Evolutionary conservation across 2,113 vertebrate genomes (phyloP).

Genomic region (Coturnix japonica): DNA sequence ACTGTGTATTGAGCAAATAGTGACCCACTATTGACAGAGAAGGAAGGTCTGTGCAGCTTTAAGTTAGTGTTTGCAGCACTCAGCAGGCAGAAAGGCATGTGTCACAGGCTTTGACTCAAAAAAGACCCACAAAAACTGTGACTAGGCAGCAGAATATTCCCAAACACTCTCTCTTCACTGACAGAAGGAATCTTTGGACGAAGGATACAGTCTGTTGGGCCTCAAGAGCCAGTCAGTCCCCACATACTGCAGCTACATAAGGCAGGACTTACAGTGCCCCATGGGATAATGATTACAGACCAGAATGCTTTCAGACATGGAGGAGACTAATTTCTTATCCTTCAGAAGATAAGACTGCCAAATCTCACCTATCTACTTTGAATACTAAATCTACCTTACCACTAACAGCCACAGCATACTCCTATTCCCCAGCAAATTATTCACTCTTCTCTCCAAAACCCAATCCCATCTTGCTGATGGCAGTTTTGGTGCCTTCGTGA

Average conservation of each 20-base stretch:
- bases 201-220: background rate
- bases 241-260: background rate
- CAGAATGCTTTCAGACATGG: rapidly evolving
- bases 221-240: background rate
- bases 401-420: background rate
- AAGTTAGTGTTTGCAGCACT: background rate
- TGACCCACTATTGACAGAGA: background rate
- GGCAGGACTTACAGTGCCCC: background rate
- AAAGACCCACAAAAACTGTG: background rate
- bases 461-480: background rate
- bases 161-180: background rate
- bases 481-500: background rate
- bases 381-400: background rate
- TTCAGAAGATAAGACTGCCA: background rate
- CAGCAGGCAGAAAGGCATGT: background rate
- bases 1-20: background rate
- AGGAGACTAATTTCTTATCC: background rate
- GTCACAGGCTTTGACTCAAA: background rate
- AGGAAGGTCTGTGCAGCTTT: background rate
- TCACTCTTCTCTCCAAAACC: background rate
- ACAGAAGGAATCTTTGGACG: background rate
- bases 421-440: background rate
- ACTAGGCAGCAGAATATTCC: background rate
- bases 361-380: background rate
- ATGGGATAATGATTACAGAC: background rate